These are phyloP conservation scores for Chrysina gloriosa DNA, from an alignment of 2,888 invertebrate genomes.

Conservation along the genomic window DNA sequence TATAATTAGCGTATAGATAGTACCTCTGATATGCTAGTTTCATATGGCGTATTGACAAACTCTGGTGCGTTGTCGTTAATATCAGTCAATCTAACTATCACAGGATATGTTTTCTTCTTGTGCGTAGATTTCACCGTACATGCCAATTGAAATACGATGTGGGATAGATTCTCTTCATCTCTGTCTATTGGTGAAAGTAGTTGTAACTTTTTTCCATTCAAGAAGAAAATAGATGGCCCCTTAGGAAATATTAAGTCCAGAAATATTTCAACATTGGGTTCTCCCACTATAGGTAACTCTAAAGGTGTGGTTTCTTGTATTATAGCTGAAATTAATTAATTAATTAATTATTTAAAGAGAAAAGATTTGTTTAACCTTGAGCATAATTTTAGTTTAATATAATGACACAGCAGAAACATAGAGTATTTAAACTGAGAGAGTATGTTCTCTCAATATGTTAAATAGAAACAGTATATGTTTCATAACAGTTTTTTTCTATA, in stretches of 20 bases:
- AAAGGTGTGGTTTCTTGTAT: constrained; percentile 85
- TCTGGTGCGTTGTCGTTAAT: constrained; percentile 90
- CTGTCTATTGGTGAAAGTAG: constrained; percentile 85
- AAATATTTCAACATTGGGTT: constrained; percentile 81
- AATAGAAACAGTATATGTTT: too few species aligned
- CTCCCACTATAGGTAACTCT: constrained; percentile 85
- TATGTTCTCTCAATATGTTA: too few species aligned
- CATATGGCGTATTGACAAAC: constrained; percentile 86
- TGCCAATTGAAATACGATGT: constrained; percentile 87
- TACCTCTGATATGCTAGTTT: constrained; percentile 88
- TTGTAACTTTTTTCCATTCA: constrained; percentile 85
- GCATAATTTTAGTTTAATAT: too few species aligned
- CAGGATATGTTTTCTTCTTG: constrained; percentile 86
- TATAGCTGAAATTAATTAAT: constrained; percentile 72
- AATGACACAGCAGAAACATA: too few species aligned
- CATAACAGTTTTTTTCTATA: too few species aligned
- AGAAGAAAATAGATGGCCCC: constrained; percentile 80
- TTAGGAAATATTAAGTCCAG: constrained; percentile 85
- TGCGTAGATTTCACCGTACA: constrained; percentile 84
- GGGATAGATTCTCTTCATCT: constrained; percentile 86
- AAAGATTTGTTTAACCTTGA: too few species aligned
- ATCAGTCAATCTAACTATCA: constrained; percentile 90
- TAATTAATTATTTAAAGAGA: neutral
- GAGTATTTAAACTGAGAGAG: too few species aligned
- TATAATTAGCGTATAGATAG: too few species aligned